Conservation (phyloP, 2,113 vertebrate species). For the Neoarius graeffei region DNA sequence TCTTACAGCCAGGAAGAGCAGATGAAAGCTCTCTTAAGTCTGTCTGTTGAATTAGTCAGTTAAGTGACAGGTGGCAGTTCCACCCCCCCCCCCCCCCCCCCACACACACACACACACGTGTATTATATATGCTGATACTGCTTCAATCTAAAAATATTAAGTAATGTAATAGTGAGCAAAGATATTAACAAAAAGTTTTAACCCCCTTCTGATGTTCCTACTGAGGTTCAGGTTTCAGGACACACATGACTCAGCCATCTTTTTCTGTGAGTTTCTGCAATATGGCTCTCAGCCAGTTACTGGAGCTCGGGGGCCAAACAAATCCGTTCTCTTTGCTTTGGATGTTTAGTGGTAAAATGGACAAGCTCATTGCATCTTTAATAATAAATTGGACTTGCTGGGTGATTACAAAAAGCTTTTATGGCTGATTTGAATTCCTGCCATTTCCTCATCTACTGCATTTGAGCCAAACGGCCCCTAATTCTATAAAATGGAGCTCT, state of each 20-base stretch:
- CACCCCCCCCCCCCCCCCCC: not conserved
- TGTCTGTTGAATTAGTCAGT: constrained; percentile 20
- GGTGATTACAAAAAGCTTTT: constrained; percentile 10
- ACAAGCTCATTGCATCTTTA: not conserved
- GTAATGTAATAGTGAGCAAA: not conserved
- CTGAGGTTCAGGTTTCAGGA: not conserved
- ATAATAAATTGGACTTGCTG: not conserved
- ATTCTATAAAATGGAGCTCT: not conserved
- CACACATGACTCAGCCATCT: not conserved
- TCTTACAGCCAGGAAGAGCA: constrained; percentile 42
- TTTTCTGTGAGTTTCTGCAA: not conserved
- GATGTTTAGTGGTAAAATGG: not conserved
- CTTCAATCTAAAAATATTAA: not conserved
- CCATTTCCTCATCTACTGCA: not conserved
- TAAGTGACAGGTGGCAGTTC: constrained; percentile 8
- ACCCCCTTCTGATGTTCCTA: not conserved
- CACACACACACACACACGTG: not conserved
- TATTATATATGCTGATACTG: constrained; percentile 21
- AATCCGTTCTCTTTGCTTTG: not conserved
- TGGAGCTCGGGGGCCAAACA: not conserved
- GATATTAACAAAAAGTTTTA: not conserved
- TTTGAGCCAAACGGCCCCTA: not conserved
- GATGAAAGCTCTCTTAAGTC: constrained; percentile 29
- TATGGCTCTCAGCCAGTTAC: not conserved
- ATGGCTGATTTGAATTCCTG: not conserved